A percentile compares a stretch with the other conserved stretches of the same genome.
phyloP scores from a whole-genome alignment of 92 coral and sea anemone genomes.

The Umimayanthus chanpuru region DNA sequence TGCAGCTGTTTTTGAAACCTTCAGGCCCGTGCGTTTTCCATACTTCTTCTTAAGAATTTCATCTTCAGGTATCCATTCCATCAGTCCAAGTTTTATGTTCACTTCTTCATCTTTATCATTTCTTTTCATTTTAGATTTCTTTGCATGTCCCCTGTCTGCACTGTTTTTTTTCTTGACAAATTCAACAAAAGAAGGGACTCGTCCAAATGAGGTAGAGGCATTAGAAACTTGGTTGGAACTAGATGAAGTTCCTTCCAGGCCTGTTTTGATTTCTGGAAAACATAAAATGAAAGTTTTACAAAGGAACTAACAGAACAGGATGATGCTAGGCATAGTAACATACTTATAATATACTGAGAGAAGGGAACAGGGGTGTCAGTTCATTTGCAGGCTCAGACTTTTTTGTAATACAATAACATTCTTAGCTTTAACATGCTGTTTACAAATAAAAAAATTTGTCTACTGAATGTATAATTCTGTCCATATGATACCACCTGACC shows the following conservation, averaged over 20 bases:
- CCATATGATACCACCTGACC: too few species aligned
- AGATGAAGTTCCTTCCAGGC: conserved; percentile 28
- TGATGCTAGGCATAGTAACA: not conserved
- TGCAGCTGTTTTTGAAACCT: conserved; percentile 25
- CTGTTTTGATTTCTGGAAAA: conserved; percentile 29
- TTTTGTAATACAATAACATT: not conserved
- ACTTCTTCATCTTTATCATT: conserved; percentile 25
- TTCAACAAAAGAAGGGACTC: conserved; percentile 18
- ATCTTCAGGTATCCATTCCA: conserved; percentile 22
- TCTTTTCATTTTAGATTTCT: conserved; percentile 7
- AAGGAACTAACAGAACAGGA: not conserved
- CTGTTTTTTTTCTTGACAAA: conserved; percentile 9
- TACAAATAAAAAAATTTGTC: not conserved
- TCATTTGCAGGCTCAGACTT: not conserved
- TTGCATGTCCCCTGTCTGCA: conserved; percentile 14
- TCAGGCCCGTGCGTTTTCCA: conserved; percentile 33
- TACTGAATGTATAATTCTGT: conserved; percentile 9
- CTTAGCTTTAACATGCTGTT: conserved; percentile 12
- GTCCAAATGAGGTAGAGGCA: conserved; percentile 15
- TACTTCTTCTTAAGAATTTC: conserved; percentile 17
- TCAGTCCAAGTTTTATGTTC: conserved; percentile 19
- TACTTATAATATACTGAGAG: not conserved
- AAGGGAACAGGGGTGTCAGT: not conserved
- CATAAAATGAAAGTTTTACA: conserved; percentile 22
- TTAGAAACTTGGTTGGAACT: conserved; percentile 9